Percentiles rank a stretch among this genome's conserved stretches.
These are phyloP conservation scores for Malachius bipustulatus DNA, from an alignment of 2,888 invertebrate genomes.

Conservation along the genomic window DNA sequence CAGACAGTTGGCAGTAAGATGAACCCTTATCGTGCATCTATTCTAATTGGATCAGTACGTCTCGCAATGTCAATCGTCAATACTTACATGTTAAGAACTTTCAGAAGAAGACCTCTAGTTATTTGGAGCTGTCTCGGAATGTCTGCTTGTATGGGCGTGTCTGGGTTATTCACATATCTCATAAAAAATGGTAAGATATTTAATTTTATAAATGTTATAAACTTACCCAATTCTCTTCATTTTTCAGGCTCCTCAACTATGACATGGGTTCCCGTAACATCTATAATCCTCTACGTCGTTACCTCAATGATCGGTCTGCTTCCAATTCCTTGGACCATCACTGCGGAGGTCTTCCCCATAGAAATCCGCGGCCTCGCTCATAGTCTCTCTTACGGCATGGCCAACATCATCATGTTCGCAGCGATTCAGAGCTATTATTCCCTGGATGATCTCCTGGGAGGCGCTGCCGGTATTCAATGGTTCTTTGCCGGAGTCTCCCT, in stretches of 20 bases:
- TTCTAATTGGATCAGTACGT: slow-evolving; percentile 44
- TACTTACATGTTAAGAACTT: slow-evolving; percentile 41
- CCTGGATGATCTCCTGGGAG: slow-evolving; percentile 28
- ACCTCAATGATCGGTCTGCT: slow-evolving; percentile 44
- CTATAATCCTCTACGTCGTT: slow-evolving; percentile 42
- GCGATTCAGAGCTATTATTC: slow-evolving; percentile 39
- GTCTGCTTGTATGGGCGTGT: slow-evolving; percentile 43
- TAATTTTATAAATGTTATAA: neutral
- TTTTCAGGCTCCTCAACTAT: slow-evolving; percentile 24
- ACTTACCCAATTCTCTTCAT: slow-evolving; percentile 4
- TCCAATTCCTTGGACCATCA: slow-evolving; percentile 49
- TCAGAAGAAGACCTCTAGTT: slow-evolving; percentile 40
- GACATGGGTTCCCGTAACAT: slow-evolving; percentile 37
- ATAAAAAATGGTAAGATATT: slow-evolving; percentile 23
- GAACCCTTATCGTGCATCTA: slow-evolving; percentile 43
- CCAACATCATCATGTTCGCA: slow-evolving; percentile 43
- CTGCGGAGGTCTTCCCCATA: slow-evolving; percentile 45
- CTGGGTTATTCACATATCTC: slow-evolving; percentile 41
- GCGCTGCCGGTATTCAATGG: slow-evolving; percentile 40
- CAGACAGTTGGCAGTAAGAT: slow-evolving; percentile 41
- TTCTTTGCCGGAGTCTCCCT: slow-evolving; percentile 21
- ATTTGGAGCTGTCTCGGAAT: slow-evolving; percentile 42
- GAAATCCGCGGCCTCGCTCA: slow-evolving; percentile 45
- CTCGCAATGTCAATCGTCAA: slow-evolving; percentile 45
- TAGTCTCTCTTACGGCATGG: slow-evolving; percentile 41